A percentile compares a stretch with the other conserved stretches of the same genome.
These are phyloP conservation scores for Leptinotarsa lineolata DNA, from an alignment of 1,140 invertebrate species.

Conservation along the genomic window DNA sequence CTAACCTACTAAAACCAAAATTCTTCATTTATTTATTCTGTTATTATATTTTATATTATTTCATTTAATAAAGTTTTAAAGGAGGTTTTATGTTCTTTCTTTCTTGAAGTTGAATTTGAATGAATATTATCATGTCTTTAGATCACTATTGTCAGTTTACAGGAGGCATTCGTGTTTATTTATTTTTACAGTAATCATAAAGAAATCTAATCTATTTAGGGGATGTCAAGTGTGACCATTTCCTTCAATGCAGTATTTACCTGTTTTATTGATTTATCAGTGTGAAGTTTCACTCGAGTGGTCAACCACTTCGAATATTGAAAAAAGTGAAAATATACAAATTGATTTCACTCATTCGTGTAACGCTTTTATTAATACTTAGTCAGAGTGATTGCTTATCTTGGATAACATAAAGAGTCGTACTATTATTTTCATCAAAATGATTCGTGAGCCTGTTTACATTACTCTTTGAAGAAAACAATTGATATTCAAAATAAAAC, in stretches of 20 bases:
- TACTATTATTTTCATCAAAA: no score
- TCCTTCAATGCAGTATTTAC: not conserved
- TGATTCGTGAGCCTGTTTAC: no score
- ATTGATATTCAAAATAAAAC: no score
- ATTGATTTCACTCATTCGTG: not conserved
- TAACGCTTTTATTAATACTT: not conserved
- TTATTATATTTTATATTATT: no score
- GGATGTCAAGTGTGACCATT: not conserved
- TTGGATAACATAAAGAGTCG: no score
- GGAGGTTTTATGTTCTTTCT: no score
- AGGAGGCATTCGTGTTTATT: not conserved
- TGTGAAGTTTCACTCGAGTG: not conserved
- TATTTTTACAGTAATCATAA: not conserved
- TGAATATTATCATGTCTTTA: not conserved
- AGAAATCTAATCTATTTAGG: not conserved
- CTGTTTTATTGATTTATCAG: slow-evolving; percentile 1
- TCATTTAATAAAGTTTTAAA: no score
- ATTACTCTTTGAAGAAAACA: no score
- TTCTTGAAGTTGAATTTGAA: not conserved
- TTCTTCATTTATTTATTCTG: no score
- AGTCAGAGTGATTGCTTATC: no score
- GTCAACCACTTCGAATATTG: not conserved
- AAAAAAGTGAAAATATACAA: not conserved
- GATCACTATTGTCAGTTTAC: no score
- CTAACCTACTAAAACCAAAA: not conserved